Percentiles rank a stretch among this genome's conserved stretches.
Conservation (phyloP, 1,140 invertebrate genomes). For the Pomacea maculata region DNA sequence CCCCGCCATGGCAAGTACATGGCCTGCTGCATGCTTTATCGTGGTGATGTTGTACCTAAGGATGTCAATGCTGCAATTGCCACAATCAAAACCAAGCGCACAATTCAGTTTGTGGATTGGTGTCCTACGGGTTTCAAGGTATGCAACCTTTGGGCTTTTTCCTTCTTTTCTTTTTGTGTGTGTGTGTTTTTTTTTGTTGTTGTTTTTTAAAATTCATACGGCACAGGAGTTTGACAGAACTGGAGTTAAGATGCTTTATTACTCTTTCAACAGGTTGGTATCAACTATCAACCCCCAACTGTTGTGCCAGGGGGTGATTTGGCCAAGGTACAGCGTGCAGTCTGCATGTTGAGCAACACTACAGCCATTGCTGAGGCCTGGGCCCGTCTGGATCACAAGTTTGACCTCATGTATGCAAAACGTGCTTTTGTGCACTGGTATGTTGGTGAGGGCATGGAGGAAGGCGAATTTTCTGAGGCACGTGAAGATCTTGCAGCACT, state of each 20-base stretch:
- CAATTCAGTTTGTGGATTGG: slow-evolving; percentile 51
- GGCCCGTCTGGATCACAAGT: slow-evolving; percentile 7
- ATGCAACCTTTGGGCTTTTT: too few species aligned
- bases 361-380: slow-evolving; percentile 2
- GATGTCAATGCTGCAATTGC: slow-evolving; percentile 71
- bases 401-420: slow-evolving; percentile 4
- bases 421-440: slow-evolving; percentile 68
- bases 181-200: too few species aligned
- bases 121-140: slow-evolving; percentile 67
- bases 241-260: too few species aligned
- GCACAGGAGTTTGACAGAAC: too few species aligned
- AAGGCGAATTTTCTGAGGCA: slow-evolving; percentile 79
- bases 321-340: slow-evolving; percentile 3
- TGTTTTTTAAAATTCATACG: too few species aligned
- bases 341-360: slow-evolving; percentile 5
- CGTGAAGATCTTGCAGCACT: slow-evolving; percentile 74
- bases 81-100: neutral
- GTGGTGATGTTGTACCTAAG: slow-evolving; percentile 73
- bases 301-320: slow-evolving; percentile 1
- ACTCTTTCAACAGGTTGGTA: neutral
- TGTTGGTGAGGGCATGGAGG: slow-evolving; percentile 80
- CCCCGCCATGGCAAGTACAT: slow-evolving; percentile 78
- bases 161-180: too few species aligned
- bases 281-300: slow-evolving; percentile 1
- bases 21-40: slow-evolving; percentile 72